Evolutionary conservation across 2,888 invertebrate genomes (phyloP).

Genomic region (Icerya purchasi): DNA sequence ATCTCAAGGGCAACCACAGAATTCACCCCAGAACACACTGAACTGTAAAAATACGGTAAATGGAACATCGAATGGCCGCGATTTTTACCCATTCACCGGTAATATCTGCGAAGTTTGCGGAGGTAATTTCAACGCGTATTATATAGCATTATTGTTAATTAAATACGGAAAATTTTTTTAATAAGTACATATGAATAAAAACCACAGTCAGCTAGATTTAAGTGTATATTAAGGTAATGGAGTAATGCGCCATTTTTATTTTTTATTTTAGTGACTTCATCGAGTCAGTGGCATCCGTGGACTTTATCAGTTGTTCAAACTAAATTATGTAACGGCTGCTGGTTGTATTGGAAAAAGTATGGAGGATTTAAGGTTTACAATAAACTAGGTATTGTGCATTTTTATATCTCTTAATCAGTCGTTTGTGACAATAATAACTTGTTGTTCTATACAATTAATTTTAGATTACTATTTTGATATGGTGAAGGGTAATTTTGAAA

Average conservation of each 20-base stretch:
- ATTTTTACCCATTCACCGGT: slow-evolving; percentile 9
- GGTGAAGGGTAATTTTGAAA: too few relatives aligned
- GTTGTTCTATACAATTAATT: slow-evolving; percentile 7
- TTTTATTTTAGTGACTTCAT: slow-evolving; percentile 39
- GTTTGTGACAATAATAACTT: too few relatives aligned
- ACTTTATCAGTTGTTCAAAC: slow-evolving; percentile 42
- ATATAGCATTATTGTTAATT: too few relatives aligned
- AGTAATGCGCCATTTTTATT: background rate
- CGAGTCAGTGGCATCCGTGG: slow-evolving; percentile 91
- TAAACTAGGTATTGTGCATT: slow-evolving; percentile 11
- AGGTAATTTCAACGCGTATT: too few relatives aligned
- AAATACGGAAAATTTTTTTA: too few relatives aligned
- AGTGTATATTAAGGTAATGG: too few relatives aligned
- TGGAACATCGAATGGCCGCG: slow-evolving; percentile 11
- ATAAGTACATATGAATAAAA: too few relatives aligned
- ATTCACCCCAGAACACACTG: slow-evolving; percentile 4
- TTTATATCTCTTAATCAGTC: too few relatives aligned
- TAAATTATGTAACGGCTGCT: slow-evolving; percentile 80
- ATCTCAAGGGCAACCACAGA: slow-evolving; percentile 2
- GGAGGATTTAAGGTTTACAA: slow-evolving; percentile 77
- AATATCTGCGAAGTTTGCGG: slow-evolving; percentile 11
- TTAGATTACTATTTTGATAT: background rate
- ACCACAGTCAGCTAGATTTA: too few relatives aligned
- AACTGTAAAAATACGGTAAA: slow-evolving; percentile 12
- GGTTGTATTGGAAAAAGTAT: slow-evolving; percentile 97